Conservation (phyloP, 2,888 invertebrate genomes). For the Orchesellides sinensis region DNA sequence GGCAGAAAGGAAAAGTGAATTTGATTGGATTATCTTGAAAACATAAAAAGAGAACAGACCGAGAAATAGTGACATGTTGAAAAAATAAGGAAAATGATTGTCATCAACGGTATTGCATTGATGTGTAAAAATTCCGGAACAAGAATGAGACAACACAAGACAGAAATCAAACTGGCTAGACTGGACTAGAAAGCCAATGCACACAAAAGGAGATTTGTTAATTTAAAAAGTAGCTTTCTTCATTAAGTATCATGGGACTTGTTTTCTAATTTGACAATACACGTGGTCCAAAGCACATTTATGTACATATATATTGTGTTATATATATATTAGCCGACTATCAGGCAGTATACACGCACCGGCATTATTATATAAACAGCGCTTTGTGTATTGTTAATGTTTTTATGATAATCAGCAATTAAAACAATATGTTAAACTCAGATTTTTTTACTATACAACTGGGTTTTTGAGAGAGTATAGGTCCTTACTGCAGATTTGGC, state of each 20-base stretch:
- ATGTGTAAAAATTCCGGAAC: no score
- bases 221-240: neutral
- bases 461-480: constrained; percentile 49
- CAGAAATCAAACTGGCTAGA: neutral
- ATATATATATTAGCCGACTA: neutral
- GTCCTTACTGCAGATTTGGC: constrained; percentile 74
- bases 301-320: constrained; percentile 4
- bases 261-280: neutral
- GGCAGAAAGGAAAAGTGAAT: neutral
- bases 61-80: no score
- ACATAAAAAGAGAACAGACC: neutral
- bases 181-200: constrained; percentile 18
- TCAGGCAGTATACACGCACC: neutral
- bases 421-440: constrained; percentile 10
- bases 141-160: constrained; percentile 25
- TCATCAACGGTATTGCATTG: no score
- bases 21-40: neutral
- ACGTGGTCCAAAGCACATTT: constrained; percentile 31
- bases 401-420: constrained; percentile 20
- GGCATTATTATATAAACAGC: constrained; percentile 3
- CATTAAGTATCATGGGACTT: neutral
- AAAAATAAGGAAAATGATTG: no score
- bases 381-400: constrained; percentile 11
- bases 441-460: constrained; percentile 46
- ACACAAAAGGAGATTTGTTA: neutral